Conservation (phyloP, 2,888 invertebrate genomes). For the Julus scandinavius region DNA sequence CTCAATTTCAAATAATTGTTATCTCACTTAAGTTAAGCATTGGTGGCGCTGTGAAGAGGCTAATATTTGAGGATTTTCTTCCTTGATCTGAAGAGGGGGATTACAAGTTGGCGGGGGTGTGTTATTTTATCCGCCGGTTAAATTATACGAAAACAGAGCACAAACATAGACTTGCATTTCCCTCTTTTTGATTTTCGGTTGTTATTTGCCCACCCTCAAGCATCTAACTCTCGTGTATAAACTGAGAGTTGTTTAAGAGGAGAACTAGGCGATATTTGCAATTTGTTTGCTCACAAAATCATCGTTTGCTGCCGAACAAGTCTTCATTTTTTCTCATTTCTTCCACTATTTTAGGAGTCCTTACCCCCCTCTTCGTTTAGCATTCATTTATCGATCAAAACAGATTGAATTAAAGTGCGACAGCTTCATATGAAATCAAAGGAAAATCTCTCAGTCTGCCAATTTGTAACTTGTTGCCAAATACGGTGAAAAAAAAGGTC, state of each 20-base stretch:
- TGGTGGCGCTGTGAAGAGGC: neutral
- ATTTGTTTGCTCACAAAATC: constrained; percentile 21
- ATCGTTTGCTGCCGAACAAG: neutral
- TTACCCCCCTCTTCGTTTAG: neutral
- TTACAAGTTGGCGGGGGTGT: neutral
- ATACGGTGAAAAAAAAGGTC: neutral
- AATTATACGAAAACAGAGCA: neutral
- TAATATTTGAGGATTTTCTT: neutral
- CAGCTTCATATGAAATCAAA: neutral
- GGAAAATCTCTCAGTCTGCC: neutral
- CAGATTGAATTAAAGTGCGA: constrained; percentile 26
- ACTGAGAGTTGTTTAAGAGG: neutral
- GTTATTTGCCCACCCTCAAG: constrained; percentile 21
- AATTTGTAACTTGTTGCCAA: neutral
- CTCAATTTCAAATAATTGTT: neutral
- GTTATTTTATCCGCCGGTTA: neutral
- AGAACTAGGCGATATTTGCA: neutral
- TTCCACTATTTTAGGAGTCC: constrained; percentile 15
- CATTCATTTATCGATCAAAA: constrained; percentile 20
- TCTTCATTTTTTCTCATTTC: constrained; percentile 21
- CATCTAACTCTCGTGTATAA: neutral
- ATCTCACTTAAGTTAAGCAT: neutral
- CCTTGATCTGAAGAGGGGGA: neutral
- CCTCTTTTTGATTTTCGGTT: constrained; percentile 5
- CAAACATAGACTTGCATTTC: neutral